A percentile compares a stretch with the other conserved stretches of the same genome.
phyloP scores from a whole-genome alignment of 1,140 invertebrate genomes.

The Planococcus citri region DNA sequence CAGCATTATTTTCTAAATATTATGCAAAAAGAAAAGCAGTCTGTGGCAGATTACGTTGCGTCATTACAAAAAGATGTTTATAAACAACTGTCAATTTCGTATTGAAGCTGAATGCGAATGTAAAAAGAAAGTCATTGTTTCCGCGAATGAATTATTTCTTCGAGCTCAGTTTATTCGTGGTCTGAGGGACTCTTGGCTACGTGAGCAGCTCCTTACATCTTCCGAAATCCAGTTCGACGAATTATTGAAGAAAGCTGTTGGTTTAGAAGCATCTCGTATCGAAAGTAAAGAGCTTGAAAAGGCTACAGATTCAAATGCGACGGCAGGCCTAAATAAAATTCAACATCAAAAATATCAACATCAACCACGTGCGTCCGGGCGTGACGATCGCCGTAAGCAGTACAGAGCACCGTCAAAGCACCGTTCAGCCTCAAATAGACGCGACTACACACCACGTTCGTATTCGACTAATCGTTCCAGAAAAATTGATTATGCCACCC shows the following conservation, averaged over 20 bases:
- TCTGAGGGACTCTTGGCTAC: conserved; percentile 26
- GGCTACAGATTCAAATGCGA: not conserved
- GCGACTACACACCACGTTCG: too few species aligned
- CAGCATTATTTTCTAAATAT: conserved; percentile 30
- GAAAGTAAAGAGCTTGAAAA: not conserved
- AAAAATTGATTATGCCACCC: not conserved
- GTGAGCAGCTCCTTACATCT: conserved; percentile 28
- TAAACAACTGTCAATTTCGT: conserved; percentile 25
- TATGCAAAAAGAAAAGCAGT: conserved; percentile 28
- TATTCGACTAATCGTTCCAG: not conserved
- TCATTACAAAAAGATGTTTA: conserved; percentile 24
- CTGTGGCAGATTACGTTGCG: conserved; percentile 28
- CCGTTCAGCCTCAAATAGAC: not conserved
- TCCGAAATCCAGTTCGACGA: not conserved
- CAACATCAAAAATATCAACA: not conserved
- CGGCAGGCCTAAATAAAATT: not conserved
- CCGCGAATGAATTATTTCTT: conserved; percentile 28
- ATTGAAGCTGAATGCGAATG: not conserved
- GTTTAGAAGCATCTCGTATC: conserved; percentile 12
- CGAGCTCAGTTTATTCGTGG: conserved; percentile 31
- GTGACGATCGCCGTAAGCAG: not conserved
- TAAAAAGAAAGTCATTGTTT: conserved; percentile 23
- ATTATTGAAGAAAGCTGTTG: not conserved
- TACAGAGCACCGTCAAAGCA: not conserved
- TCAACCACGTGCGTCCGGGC: not conserved